Evolutionary conservation across 2,113 vertebrate species (phyloP), one percentile per base, ranked within the genome.

Genomic region (Nothoprocta pentlandii): DNA sequence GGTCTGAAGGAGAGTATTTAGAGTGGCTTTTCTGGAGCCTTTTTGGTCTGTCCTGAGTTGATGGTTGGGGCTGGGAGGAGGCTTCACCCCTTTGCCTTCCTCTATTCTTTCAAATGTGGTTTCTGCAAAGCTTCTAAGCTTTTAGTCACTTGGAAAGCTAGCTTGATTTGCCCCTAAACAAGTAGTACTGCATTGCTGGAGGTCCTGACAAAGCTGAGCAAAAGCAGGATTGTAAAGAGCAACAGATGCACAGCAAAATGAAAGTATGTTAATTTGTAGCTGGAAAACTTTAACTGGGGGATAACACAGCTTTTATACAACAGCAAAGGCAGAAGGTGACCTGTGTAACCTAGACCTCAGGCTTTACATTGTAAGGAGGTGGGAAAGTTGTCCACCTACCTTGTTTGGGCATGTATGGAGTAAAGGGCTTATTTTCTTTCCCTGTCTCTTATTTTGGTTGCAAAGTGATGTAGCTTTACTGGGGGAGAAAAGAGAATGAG

Each of bases 341-440:
- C n/a, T 16, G 2, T 30, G 54, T 34, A 34, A 77, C 41, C 34
- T 76, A 16, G 25, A 56, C 68, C 69, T 9, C 30, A 58, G 88
- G 71, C 59, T 83, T 68, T 41, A 16, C 7, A 10, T 11, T 21
- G 21, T 8, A 41, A 0, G 0, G 16, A 0, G 0, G 21, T 17
- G 23, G 21, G 39, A 58, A 83, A 80, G 36, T 53, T 92, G 42
- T 66, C 41, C 13, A n/a, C 54, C 59, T 26, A 22, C 7, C 36
- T 39, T 39, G 36, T 39, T 39, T 39, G 36, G 36, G 36, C 36
- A 39, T 39, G 36, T 39, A 39, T 39, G 36, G 36, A 39, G 36
- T 17, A 75, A 46, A 51, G 10, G 20, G 13, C 85, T 69, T 68
- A 8, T 54, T 89, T 69, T 32, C 32, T 28, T 30, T 5, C 83